Conservation (phyloP, 2,797 vertebrate genomes). For the Enteromius paludinosus region DNA sequence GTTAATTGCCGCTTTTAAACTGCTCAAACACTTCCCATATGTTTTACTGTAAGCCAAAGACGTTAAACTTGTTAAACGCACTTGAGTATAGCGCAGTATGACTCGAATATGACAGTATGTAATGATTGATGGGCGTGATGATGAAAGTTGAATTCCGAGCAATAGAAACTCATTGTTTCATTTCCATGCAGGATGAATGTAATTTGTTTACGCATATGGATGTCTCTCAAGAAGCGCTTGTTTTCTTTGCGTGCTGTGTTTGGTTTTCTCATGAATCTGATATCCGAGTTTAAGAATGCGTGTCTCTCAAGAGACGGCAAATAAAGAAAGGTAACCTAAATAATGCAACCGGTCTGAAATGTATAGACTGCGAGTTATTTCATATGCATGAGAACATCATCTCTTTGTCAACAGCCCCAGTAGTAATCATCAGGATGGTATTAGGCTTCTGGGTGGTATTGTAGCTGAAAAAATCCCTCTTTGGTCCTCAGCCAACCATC, state of each 20-base stretch:
- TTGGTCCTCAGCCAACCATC: slow-evolving; percentile 61
- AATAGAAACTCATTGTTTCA: slow-evolving; percentile 56
- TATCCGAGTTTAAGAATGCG: slow-evolving; percentile 55
- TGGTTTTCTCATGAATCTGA: slow-evolving; percentile 63
- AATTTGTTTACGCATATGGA: slow-evolving; percentile 59
- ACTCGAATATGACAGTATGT: slow-evolving; percentile 4
- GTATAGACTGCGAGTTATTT: slow-evolving; percentile 55
- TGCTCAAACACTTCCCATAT: slow-evolving; percentile 64
- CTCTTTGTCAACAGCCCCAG: slow-evolving; percentile 66
- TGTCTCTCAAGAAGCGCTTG: slow-evolving; percentile 67
- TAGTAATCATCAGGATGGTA: slow-evolving; percentile 62
- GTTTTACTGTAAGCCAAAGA: slow-evolving; percentile 60
- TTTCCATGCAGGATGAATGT: slow-evolving; percentile 48
- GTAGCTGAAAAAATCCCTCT: slow-evolving; percentile 59
- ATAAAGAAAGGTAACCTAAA: slow-evolving; percentile 63
- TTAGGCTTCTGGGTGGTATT: slow-evolving; percentile 65
- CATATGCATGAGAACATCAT: slow-evolving; percentile 75
- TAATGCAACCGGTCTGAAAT: slow-evolving; percentile 53
- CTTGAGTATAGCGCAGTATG: not conserved
- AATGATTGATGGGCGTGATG: slow-evolving; percentile 53
- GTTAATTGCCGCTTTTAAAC: slow-evolving; percentile 67
- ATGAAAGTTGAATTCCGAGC: slow-evolving; percentile 39
- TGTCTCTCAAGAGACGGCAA: slow-evolving; percentile 55
- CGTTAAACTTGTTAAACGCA: slow-evolving; percentile 67
- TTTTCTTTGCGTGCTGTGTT: slow-evolving; percentile 56